Base-by-base conservation (phyloP, 2,797 vertebrate species). In the Sebastes nivosus region DNA sequence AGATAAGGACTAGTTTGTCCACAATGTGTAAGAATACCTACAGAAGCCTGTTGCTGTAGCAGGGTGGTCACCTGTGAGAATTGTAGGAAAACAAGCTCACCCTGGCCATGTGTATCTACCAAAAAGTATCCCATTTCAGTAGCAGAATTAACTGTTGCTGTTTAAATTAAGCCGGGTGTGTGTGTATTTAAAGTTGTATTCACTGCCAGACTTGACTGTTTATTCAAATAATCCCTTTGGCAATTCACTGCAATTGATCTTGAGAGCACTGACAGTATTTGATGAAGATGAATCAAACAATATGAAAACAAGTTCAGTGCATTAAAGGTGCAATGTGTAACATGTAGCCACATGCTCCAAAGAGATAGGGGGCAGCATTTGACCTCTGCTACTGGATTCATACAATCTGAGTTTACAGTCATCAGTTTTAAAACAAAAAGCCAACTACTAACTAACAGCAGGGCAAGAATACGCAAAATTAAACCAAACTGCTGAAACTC, bases 171-270 rank as follows among this genome's bases (percentile, higher is more conserved):
- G 27, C 9, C 55, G 46, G n/a, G 11, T 4, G n/a, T 10, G 6
- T 64, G 32, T 67, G 22, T 63, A 59, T 70, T 34, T 68, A 42
- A 36, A 66, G 52, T 29, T 79, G n/a, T 24, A 65, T 25, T 38
- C 5, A 27, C 9, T 55, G 66, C n/a, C 29, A 59, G n/a, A 54
- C 14, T 70, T 34, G 6, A 20, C 36, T 29, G n/a, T 55, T 42
- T 38, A 24, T 72, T 68, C 6, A 70, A 55, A 38, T 42, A 72
- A 70, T 78, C 52, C 36, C 29, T 78, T 69, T 58, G 30, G 57
- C 57, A 61, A 61, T 18, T 42, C 9, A 12, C 22, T 50, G 22
- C 18, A 57, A 12, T 20, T 27, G 60, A 71, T 46, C 32, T 27
- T 60, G 29, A 72, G 25, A 65, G n/a, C 22, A 16, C 14, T 34